These are phyloP conservation scores for Pogonomyrmex barbatus DNA, from an alignment of 1,140 invertebrate species.

Conservation along the genomic window DNA sequence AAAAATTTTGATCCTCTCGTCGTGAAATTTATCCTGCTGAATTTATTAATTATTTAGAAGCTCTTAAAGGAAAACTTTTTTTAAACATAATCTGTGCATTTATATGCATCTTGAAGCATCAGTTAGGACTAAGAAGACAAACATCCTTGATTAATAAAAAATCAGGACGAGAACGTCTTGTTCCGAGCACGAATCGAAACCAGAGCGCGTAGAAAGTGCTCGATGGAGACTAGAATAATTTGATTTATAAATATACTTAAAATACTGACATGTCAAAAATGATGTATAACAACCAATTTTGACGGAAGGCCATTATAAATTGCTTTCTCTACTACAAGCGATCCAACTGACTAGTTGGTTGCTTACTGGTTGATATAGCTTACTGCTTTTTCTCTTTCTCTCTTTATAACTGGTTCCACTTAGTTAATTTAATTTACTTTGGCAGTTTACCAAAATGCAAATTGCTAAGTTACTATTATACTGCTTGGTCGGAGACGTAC, in stretches of 20 bases:
- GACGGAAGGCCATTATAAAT: slow-evolving; percentile 79
- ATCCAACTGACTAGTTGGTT: slow-evolving; percentile 44
- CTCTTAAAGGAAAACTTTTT: slow-evolving; percentile 70
- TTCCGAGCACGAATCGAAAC: slow-evolving; percentile 72
- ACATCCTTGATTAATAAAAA: slow-evolving; percentile 62
- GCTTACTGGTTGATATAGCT: slow-evolving; percentile 36
- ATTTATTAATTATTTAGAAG: slow-evolving; percentile 47
- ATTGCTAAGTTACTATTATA: slow-evolving; percentile 81
- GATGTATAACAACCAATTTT: slow-evolving; percentile 79
- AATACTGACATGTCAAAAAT: slow-evolving; percentile 84
- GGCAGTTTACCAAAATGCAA: slow-evolving; percentile 84
- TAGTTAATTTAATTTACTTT: slow-evolving; percentile 80
- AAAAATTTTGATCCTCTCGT: slow-evolving; percentile 59
- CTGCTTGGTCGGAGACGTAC: slow-evolving; percentile 80
- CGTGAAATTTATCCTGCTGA: slow-evolving; percentile 59
- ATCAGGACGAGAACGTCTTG: slow-evolving; percentile 66
- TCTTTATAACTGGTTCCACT: slow-evolving; percentile 68
- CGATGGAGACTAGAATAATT: slow-evolving; percentile 84
- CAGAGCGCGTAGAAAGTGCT: slow-evolving; percentile 73
- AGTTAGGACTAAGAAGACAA: slow-evolving; percentile 64
- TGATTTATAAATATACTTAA: slow-evolving; percentile 85
- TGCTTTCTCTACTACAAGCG: slow-evolving; percentile 66
- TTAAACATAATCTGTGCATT: slow-evolving; percentile 65
- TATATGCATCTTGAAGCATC: slow-evolving; percentile 49
- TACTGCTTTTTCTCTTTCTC: slow-evolving; percentile 45